Conservation (phyloP, 2,797 vertebrate genomes). For the Danio tinwini region DNA sequence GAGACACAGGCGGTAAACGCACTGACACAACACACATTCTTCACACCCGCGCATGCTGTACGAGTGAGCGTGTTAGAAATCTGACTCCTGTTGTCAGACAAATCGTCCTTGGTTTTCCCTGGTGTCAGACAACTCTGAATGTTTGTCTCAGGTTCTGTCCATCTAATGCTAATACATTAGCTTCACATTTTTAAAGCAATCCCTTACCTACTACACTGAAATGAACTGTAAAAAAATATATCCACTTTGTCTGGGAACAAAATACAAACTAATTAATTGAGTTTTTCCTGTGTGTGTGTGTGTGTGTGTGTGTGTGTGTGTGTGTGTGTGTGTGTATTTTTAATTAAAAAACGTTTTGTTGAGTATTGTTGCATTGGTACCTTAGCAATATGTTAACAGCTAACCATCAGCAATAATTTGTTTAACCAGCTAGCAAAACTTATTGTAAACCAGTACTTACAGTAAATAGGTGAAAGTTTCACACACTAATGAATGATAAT, state of each 20-base stretch:
- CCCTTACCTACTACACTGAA: background rate
- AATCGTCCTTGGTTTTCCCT: background rate
- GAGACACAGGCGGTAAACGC: constrained; percentile 13
- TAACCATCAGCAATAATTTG: background rate
- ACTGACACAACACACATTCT: constrained; percentile 16
- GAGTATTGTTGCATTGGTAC: background rate
- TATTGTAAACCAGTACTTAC: background rate
- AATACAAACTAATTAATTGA: no score
- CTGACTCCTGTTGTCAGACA: constrained; percentile 39
- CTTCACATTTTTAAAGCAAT: background rate
- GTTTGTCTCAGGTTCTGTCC: background rate
- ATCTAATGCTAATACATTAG: background rate
- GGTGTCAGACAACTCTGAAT: constrained; percentile 21
- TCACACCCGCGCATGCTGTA: background rate
- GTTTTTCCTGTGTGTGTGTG: no score
- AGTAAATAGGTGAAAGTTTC: no score
- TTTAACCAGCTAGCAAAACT: background rate
- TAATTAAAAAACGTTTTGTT: background rate
- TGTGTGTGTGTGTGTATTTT: no score
- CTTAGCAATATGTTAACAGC: background rate
- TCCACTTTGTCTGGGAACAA: no score
- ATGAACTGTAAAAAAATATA: background rate
- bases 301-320: no score
- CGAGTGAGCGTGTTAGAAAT: constrained; percentile 36
- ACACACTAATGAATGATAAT: no score